Conservation (phyloP, 2,113 vertebrate genomes). For the Saiga tatarica region DNA sequence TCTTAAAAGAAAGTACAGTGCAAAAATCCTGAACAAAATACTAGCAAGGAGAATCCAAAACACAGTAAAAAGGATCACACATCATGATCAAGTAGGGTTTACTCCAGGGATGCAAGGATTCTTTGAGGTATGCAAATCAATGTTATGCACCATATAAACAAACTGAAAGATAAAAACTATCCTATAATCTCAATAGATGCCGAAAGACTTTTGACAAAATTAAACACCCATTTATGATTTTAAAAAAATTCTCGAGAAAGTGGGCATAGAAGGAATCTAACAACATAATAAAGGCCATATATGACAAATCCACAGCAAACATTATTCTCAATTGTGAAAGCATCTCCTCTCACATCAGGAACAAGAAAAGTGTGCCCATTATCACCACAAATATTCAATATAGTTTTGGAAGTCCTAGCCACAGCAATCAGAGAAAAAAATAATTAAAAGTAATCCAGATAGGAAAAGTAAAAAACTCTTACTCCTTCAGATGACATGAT, state of each 20-base stretch:
- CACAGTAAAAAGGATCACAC: neutral
- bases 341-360: neutral
- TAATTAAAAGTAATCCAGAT: neutral
- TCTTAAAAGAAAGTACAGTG: neutral
- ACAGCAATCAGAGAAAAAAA: neutral
- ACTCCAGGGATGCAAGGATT: neutral
- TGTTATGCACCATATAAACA: neutral
- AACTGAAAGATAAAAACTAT: neutral
- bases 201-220: neutral
- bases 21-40: neutral
- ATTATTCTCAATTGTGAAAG: neutral
- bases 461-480: neutral
- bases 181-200: neutral
- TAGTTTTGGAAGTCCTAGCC: neutral
- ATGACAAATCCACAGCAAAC: neutral
- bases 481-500: neutral
- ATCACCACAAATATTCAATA: neutral
- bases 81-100: neutral
- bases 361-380: neutral
- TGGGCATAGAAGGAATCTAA: neutral
- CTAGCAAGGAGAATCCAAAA: neutral
- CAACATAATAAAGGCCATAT: neutral
- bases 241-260: neutral
- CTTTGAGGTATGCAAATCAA: neutral
- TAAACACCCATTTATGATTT: neutral